A percentile compares a stretch with the other conserved stretches of the same genome.
phyloP scores from a whole-genome alignment of 2,113 vertebrate genomes.

The Hassar affinis region DNA sequence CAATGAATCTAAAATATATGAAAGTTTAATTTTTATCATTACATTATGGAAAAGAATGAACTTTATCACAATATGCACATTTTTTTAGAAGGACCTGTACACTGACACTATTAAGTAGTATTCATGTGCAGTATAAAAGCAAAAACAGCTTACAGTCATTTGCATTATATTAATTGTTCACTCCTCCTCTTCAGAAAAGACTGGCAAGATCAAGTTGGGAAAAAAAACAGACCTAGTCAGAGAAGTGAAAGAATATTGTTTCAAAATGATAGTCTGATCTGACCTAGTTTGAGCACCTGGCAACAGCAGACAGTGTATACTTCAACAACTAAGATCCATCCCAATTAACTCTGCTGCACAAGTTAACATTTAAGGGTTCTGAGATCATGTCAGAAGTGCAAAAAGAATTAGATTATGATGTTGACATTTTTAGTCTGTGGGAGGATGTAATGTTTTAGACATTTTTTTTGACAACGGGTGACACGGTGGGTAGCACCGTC shows the following conservation, averaged over 20 bases:
- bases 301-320: not conserved
- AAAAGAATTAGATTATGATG: not conserved
- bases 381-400: not conserved
- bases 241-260: not conserved
- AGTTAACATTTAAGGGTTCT: not conserved
- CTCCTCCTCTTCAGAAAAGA: conserved; percentile 49
- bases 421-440: not conserved
- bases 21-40: too few relatives aligned
- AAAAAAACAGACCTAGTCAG: not conserved
- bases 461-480: not conserved
- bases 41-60: too few relatives aligned
- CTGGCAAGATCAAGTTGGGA: not conserved
- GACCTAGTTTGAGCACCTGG: not conserved
- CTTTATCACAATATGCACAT: too few relatives aligned
- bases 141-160: conserved; percentile 16
- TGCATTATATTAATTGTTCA: conserved; percentile 11
- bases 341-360: not conserved
- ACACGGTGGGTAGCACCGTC: too few relatives aligned
- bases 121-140: conserved; percentile 12
- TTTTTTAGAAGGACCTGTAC: too few relatives aligned
- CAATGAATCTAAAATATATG: too few relatives aligned
- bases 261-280: not conserved
- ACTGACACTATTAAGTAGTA: conserved; percentile 3
- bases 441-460: not conserved
- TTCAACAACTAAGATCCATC: not conserved